Conservation (phyloP, 1,140 invertebrate genomes). For the Melitaea cinxia region DNA sequence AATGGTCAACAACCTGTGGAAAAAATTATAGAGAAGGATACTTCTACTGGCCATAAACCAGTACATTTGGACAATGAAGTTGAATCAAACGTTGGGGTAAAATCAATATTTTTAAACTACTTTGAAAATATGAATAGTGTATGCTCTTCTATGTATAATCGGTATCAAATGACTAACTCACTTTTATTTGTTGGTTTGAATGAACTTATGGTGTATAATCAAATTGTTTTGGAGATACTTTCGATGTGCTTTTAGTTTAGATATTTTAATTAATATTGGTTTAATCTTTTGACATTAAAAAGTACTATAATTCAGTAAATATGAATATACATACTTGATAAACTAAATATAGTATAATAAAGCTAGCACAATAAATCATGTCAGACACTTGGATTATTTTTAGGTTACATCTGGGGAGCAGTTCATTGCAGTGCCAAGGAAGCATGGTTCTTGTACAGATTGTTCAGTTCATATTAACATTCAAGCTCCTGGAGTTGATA, state of each 20-base stretch:
- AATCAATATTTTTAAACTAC: constrained; percentile 21
- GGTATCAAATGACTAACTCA: no score
- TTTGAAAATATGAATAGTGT: background rate
- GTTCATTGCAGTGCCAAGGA: constrained; percentile 73
- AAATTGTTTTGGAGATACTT: no score
- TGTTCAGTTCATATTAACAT: constrained; percentile 70
- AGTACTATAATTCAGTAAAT: no score
- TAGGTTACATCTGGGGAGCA: constrained; percentile 77
- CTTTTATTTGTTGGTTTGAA: no score
- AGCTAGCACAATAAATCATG: no score
- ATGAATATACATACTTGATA: no score
- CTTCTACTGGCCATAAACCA: constrained; percentile 39
- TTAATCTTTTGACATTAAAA: no score
- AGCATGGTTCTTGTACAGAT: constrained; percentile 59
- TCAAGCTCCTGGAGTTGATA: constrained; percentile 66
- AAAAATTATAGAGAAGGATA: constrained; percentile 33
- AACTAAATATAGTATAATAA: no score
- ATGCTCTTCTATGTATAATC: background rate
- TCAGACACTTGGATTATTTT: no score
- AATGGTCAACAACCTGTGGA: constrained; percentile 30
- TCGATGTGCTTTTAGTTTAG: no score
- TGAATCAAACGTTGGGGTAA: constrained; percentile 53
- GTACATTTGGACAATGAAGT: constrained; percentile 71
- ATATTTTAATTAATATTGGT: no score
- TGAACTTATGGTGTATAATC: no score